Evolutionary conservation across 2,888 invertebrate genomes (phyloP), one percentile per base, ranked within the genome.

Genomic region (Eudemis profundana): DNA sequence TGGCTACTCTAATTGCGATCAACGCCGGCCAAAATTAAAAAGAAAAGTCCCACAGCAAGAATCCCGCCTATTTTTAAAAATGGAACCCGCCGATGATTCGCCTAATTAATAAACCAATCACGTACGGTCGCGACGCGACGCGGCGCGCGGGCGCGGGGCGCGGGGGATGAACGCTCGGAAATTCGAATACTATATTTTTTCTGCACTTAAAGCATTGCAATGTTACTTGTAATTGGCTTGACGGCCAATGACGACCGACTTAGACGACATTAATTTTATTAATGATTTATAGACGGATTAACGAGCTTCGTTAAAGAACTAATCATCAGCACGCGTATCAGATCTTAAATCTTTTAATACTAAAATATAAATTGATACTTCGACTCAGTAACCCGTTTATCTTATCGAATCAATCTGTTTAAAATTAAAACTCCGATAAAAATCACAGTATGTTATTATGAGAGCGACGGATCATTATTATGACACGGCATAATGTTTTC

Each of bases 61-160:
- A 92, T 92, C 91, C 91, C 90, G 90, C 90, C 91, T 92, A 92
- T 92, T 91, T 91, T 92, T 90, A 89, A 92, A 92, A 92, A 91
- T 79, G 80, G 80, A 80, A 79, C 78, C 78, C 75, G 78, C 76
- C 76, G 90, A 90, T 91, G 90, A 92, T 90, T 91, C 91, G 90
- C 88, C 90, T 92, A 92, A 92, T 92, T 92, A 91, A 91, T 91
- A 92, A 92, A 90, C 92, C 92, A 92, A 92, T 92, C 92, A 92
- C 92, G 92, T 91, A 90, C 90, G 89, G 85, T 87, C 88, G 90
- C 87, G 92, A 89, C 90, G 90, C 91, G 91, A 90, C 89, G 85
- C 82, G 86, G 88, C 87, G 90, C 90, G 90, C 86, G 89, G 89
- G 90, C 90, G 91, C 86, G 92, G 90, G 89, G 88, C 85, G 86